Percentiles rank a stretch among this genome's conserved stretches.
Conservation (phyloP, 2,888 invertebrate species). For the Rhaphigaster nebulosa region DNA sequence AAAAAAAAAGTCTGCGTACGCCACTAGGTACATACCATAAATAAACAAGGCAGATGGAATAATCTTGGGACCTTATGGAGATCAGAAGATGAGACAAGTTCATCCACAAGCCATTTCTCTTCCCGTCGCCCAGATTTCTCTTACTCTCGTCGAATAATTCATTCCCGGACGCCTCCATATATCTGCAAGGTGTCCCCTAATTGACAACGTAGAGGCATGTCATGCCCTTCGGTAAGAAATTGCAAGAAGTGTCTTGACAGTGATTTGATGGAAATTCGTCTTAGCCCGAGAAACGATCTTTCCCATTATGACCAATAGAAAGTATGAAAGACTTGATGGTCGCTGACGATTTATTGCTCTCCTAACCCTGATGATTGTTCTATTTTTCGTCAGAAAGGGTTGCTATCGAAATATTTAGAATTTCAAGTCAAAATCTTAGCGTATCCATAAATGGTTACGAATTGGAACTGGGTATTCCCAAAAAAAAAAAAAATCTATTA, state of each 20-base stretch:
- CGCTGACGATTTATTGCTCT: not conserved
- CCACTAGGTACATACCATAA: too few relatives aligned
- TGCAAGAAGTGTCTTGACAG: not conserved
- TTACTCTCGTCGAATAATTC: not conserved
- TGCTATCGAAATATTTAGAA: too few relatives aligned
- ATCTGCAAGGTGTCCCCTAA: not conserved
- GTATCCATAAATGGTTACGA: too few relatives aligned
- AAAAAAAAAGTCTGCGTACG: too few relatives aligned
- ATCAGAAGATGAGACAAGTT: not conserved
- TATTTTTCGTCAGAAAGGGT: not conserved
- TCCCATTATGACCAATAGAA: not conserved
- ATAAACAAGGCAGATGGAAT: not conserved
- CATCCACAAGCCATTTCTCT: not conserved
- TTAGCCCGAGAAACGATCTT: not conserved
- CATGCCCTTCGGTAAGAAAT: not conserved
- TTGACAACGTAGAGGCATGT: not conserved
- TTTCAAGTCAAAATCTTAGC: too few relatives aligned
- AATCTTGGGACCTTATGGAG: not conserved
- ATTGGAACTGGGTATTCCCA: too few relatives aligned
- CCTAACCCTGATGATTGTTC: not conserved
- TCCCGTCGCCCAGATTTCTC: not conserved
- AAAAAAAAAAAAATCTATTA: too few relatives aligned
- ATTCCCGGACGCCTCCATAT: not conserved
- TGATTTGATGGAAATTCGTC: not conserved
- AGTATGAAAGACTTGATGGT: not conserved